Base-by-base conservation (phyloP, 2,888 invertebrate genomes). In the Cephus nigrinus region DNA sequence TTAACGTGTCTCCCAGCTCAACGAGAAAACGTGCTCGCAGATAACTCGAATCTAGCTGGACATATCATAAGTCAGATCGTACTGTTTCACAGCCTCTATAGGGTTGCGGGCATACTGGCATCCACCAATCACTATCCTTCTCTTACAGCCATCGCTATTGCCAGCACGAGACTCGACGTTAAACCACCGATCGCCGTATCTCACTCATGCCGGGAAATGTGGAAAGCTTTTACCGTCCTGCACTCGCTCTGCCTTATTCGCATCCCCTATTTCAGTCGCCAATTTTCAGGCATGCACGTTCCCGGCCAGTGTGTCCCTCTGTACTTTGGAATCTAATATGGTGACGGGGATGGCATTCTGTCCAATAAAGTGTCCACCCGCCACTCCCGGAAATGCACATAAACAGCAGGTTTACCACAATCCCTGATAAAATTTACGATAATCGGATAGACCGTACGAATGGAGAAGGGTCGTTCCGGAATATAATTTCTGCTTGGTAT, bases 321-420 rank as follows among this genome's bases (percentile, higher is more conserved):
- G 30, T 36, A 77, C 68, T 72, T 78, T 81, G 84, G 86, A 86
- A 87, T 87, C 87, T 86, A 87, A 86, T 86, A 86, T 86, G 81
- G 83, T 82, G 84, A 81, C 81, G 82, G 84, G 82, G 82, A 84
- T 83, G 81, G 83, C 83, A 79, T 81, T 76, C 82, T 83, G 84
- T 84, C 87, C 84, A 85, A 86, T 88, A 86, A 88, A 87, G 84
- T 85, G 87, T 85, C 82, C 79, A 77, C 81, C 23, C 55, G 55
- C 55, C 23, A 55, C 55, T 23, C 23, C 23, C 55, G 23, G 55
- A 55, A 55, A 55, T 78, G 78, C 81, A 82, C 81, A 84, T 86
- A 87, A 87, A 85, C 87, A 87, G 82, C 76, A 73, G 73, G 75
- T 74, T 23, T 55, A 55, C 55, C 55, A 55, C 55, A 55, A 55